Conservation (phyloP, 2,888 invertebrate genomes). For the Eupithecia centaureata region DNA sequence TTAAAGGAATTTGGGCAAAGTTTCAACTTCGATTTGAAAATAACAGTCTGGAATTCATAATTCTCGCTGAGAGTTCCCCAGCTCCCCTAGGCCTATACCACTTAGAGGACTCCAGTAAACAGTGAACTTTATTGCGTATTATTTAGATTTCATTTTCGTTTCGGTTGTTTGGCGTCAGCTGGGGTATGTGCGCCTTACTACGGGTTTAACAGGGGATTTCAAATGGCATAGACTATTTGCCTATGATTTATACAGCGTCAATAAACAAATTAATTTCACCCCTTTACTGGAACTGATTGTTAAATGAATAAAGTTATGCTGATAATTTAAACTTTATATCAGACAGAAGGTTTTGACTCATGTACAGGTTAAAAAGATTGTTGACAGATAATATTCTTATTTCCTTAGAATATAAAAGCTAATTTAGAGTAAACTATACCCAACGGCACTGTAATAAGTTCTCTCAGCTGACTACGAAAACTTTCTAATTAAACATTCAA, state of each 20-base stretch:
- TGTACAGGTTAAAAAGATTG: neutral
- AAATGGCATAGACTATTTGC: neutral
- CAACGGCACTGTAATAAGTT: neutral
- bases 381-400: neutral
- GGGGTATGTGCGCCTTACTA: neutral
- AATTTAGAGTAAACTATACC: neutral
- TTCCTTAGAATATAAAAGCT: neutral
- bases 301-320: neutral
- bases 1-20: conserved; percentile 25
- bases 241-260: conserved; percentile 11
- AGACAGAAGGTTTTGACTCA: neutral
- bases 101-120: conserved; percentile 1
- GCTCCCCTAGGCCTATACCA: conserved; percentile 11
- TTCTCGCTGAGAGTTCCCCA: conserved; percentile 55
- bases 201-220: neutral
- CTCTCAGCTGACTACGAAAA: conserved; percentile 1
- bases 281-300: neutral
- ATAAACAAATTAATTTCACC: conserved; percentile 10
- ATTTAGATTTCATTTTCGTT: conserved; percentile 3
- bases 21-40: conserved; percentile 48
- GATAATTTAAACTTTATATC: neutral
- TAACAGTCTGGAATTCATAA: conserved; percentile 66
- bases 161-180: conserved; percentile 4
- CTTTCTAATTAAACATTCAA: conserved; percentile 22
- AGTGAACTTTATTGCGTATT: neutral